Base-by-base conservation (phyloP, 2,113 vertebrate species). In the Sprattus sprattus region DNA sequence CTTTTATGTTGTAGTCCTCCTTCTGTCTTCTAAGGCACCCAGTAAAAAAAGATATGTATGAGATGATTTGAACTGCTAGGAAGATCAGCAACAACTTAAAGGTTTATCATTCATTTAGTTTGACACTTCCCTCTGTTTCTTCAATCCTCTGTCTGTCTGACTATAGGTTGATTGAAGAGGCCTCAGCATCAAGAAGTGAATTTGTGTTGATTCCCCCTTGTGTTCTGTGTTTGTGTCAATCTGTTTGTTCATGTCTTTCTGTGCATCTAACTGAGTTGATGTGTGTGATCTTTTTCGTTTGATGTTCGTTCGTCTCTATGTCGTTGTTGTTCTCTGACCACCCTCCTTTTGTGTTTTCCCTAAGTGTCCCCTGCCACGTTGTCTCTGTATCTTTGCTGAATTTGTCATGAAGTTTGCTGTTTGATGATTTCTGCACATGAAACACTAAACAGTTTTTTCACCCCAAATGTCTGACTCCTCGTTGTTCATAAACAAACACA, bases 331-430 rank as follows among this genome's bases (percentile, higher is more conserved):
- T 89, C 47, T 39, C 67, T 32, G 9, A 49, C 83, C 54, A 54
- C 75, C 60, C n/a, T 20, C 16, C 46, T 10, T 82, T 15, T 32
- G 28, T 80, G 8, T 50, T 86, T n/a, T 89, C 46, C 88, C 47
- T 60, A 67, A 6, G 52, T 89, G 82, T 88, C 82, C n/a, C 52
- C 15, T 45, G 84, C 57, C 47, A 49, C 86, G 45, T 86, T 88
- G 84, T 90, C 86, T 92, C 64, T 90, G 82, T 91, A 60, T 89
- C 82, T 83, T 44, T 46, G 84, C 87, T 90, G 86, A 89, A 91
- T 78, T 39, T 78, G 71, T 44, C 11, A 78, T 32, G 28, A 78
- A 78, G 13, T 78, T 13, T 78, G 71, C 28, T 78, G 71, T 78
- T 28, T 71, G 64, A 71, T 71, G 64, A 25, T 71, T 78, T 78